Base-by-base conservation (phyloP, 2,888 invertebrate genomes). In the Stegophylla sp. region DNA sequence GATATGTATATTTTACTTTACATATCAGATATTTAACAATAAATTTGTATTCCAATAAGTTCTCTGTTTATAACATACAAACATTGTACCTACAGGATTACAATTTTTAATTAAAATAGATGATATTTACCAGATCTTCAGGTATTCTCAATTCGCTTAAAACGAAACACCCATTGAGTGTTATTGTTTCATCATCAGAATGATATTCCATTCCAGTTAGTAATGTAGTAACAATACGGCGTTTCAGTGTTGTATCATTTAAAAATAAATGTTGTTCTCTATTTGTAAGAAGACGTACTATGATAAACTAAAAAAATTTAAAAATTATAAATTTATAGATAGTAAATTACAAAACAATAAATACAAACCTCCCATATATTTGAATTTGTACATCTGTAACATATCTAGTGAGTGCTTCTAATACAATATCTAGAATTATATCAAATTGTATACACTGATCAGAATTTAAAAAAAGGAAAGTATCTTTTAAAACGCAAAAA, bases 91-190 rank as follows among this genome's bases (percentile, higher is more conserved):
- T n/a, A n/a, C n/a, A n/a, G n/a, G n/a, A n/a, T n/a, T n/a, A n/a
- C n/a, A n/a, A n/a, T n/a, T 53, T 43, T 9, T 53, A 9, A 17
- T 53, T 10, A 1, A 2, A n/a, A 9, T 10, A n/a, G 20, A 2
- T 17, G 2, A 53, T 53, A 89, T 91, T 88, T 88, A 95, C 95
- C 87, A 98, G 95, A 89, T 98, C 98, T 84, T 91, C 91, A 3
- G 98, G 98, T 87, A 98, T 96, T 86, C 93, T 94, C 86, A 96
- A 97, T 71, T 98, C 89, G 86, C 96, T 97, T 56, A 98, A 89
- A 0, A 96, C 96, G 82, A 98, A 89, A 87, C 97, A 97, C 74
- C 97, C 97, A 87, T 98, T 98, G 77, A 97, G 89, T 91, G 98
- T 94, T 95, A 98, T 96, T 41, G 94, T 96, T 84, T 94, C 93